A percentile compares a stretch with the other conserved stretches of the same genome.
Conservation (phyloP, 1,140 invertebrate species). For the Eupristina koningsbergeri region DNA sequence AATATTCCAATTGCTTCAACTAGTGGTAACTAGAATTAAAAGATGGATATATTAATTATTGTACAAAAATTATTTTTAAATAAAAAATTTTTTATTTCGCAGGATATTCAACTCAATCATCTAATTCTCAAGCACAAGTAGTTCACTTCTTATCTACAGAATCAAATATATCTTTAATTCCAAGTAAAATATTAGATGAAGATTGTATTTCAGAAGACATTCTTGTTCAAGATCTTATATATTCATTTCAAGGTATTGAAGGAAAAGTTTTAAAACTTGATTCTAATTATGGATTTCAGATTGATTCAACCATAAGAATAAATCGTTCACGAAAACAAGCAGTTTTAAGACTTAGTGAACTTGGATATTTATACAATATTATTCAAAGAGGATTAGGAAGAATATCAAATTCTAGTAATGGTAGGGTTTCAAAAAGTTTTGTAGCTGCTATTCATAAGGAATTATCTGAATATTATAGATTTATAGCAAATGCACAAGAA, state of each 20-base stretch:
- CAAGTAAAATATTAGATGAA: conserved; percentile 63
- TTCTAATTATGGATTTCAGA: conserved; percentile 78
- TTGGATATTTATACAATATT: conserved; percentile 90
- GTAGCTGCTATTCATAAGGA: conserved; percentile 89
- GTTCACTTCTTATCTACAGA: conserved; percentile 59
- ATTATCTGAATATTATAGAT: conserved; percentile 89
- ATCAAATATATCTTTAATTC: conserved; percentile 51
- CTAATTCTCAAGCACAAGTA: conserved; percentile 59
- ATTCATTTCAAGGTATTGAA: conserved; percentile 86
- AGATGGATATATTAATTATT: conserved; percentile 4
- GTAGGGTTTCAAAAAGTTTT: conserved; percentile 89
- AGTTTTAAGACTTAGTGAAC: conserved; percentile 83
- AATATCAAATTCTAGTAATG: conserved; percentile 77
- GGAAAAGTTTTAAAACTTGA: conserved; percentile 83
- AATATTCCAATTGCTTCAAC: conserved; percentile 63
- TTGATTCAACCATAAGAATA: conserved; percentile 76
- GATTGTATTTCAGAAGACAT: conserved; percentile 71
- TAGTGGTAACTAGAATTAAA: conserved; percentile 59
- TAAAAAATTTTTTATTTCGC: conserved; percentile 45
- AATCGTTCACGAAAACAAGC: conserved; percentile 72
- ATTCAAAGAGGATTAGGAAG: conserved; percentile 80
- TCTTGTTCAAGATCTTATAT: conserved; percentile 85
- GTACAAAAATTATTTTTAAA: not conserved
- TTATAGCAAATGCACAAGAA: conserved; percentile 90
- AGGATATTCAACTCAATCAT: conserved; percentile 63